Evolutionary conservation across 2,888 invertebrate genomes (phyloP).

Genomic region (Parnassius apollo): DNA sequence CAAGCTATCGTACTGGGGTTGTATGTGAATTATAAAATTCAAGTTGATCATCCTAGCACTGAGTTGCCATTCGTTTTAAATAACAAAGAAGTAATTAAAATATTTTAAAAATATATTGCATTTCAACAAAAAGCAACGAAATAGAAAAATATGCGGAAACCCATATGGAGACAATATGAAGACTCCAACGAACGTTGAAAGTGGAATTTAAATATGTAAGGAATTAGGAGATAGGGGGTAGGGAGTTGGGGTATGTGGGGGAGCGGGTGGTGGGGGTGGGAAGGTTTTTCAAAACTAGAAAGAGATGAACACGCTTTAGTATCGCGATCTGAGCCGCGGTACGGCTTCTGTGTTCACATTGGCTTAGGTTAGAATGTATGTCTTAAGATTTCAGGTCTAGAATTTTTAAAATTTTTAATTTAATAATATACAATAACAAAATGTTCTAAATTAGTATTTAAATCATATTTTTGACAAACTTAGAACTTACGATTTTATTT

Average conservation of each 20-base stretch:
- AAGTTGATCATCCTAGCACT: too few species aligned
- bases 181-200: conserved; percentile 67
- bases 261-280: conserved; percentile 36
- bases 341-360: conserved; percentile 38
- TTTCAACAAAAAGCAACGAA: conserved; percentile 22
- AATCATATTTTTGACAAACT: too few species aligned
- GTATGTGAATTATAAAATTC: too few species aligned
- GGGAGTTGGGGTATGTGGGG: conserved; percentile 31
- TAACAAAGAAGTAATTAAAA: too few species aligned
- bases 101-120: neutral
- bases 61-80: neutral
- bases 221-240: conserved; percentile 70
- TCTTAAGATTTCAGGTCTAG: conserved; percentile 46
- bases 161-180: conserved; percentile 76
- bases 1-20: too few species aligned
- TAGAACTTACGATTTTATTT: too few species aligned
- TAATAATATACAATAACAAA: too few species aligned
- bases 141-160: conserved; percentile 55
- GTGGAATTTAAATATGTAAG: conserved; percentile 81
- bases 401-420: too few species aligned
- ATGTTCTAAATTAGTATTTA: too few species aligned
- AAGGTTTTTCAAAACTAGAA: conserved; percentile 80
- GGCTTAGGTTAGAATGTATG: conserved; percentile 41
- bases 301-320: conserved; percentile 80
- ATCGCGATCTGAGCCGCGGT: conserved; percentile 69